These are phyloP conservation scores for Pavo muticus DNA, from an alignment of 2,113 vertebrate species.

Conservation along the genomic window DNA sequence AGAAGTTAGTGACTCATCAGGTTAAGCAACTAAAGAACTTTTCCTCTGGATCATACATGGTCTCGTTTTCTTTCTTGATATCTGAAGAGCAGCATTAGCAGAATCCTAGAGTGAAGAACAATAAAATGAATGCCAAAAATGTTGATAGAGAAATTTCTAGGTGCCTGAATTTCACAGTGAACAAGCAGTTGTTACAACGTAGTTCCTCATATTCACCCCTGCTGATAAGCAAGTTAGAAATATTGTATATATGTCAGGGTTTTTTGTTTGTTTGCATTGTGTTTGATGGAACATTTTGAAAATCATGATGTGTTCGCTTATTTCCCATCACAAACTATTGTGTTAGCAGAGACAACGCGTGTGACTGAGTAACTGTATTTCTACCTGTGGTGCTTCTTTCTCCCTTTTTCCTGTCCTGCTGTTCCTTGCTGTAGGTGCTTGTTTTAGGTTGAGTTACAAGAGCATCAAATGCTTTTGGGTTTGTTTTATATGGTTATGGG, in stretches of 20 bases:
- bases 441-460: neutral
- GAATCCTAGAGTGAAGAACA: neutral
- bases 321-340: neutral
- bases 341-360: neutral
- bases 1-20: slow-evolving; percentile 38
- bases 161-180: neutral
- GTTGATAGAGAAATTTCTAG: neutral
- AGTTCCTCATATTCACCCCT: neutral
- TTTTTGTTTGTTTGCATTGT: neutral
- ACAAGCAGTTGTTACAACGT: neutral
- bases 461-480: neutral
- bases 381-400: neutral
- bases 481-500: neutral
- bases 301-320: neutral
- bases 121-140: neutral
- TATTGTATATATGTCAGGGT: neutral
- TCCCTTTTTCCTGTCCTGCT: neutral
- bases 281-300: neutral
- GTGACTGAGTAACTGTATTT: neutral
- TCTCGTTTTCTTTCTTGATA: neutral
- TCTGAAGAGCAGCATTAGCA: neutral
- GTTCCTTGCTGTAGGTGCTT: neutral
- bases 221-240: neutral
- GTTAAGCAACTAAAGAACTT: slow-evolving; percentile 38
- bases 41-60: neutral